Conservation (phyloP, 2,113 vertebrate genomes). For the Plotosus lineatus region DNA sequence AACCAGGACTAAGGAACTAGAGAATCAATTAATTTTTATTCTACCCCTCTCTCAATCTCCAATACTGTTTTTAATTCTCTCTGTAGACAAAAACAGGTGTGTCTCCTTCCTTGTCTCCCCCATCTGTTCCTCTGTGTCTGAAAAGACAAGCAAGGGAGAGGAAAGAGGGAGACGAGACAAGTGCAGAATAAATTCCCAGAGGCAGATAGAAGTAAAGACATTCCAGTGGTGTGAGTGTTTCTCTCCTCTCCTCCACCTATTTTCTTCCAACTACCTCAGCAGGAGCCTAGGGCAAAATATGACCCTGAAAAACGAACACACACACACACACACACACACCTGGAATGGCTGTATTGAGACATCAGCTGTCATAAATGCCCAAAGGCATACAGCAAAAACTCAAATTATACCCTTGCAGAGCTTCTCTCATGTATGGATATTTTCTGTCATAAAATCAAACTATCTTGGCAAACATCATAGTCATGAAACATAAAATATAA, state of each 20-base stretch:
- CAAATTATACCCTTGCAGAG: slow-evolving; percentile 23
- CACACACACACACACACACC: slow-evolving; percentile 37
- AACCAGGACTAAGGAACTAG: neutral
- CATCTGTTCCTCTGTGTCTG: slow-evolving; percentile 69
- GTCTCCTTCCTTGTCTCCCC: slow-evolving; percentile 57
- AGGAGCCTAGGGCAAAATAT: slow-evolving; percentile 66
- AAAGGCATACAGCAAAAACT: slow-evolving; percentile 7
- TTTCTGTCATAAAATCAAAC: slow-evolving; percentile 23
- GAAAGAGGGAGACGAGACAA: slow-evolving; percentile 36
- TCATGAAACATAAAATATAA: slow-evolving; percentile 36
- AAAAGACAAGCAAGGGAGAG: slow-evolving; percentile 53
- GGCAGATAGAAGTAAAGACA: slow-evolving; percentile 65
- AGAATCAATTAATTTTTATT: slow-evolving; percentile 15
- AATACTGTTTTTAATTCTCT: slow-evolving; percentile 57
- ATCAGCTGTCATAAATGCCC: slow-evolving; percentile 37
- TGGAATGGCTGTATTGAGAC: slow-evolving; percentile 38
- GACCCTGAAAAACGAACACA: slow-evolving; percentile 61
- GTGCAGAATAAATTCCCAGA: slow-evolving; percentile 69
- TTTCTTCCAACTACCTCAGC: slow-evolving; percentile 63
- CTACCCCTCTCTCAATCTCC: slow-evolving; percentile 33
- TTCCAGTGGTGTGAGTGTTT: slow-evolving; percentile 71
- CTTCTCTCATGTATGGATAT: slow-evolving; percentile 2
- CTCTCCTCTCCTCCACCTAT: slow-evolving; percentile 51
- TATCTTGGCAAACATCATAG: slow-evolving; percentile 19
- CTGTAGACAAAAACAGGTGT: slow-evolving; percentile 71